Conservation (phyloP, 2,888 invertebrate genomes). For the Agonopterix arenella region DNA sequence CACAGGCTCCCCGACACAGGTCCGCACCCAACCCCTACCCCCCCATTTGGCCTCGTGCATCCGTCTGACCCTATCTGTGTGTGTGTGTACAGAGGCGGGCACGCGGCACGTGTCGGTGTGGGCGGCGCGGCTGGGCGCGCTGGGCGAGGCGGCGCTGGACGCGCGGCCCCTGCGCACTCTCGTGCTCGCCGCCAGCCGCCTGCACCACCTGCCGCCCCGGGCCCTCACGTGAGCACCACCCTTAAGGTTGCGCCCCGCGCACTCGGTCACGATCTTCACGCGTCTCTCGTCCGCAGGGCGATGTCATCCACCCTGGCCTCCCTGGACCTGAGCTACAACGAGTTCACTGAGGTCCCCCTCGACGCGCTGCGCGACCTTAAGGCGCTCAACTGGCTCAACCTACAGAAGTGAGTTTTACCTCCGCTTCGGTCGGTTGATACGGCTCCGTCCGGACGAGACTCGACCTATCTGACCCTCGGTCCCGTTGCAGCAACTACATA, state of each 20-base stretch:
- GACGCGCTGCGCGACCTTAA: slow-evolving; percentile 79
- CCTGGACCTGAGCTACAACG: slow-evolving; percentile 85
- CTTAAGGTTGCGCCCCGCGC: no score
- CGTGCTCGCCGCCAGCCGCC: slow-evolving; percentile 85
- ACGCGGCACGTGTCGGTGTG: no score
- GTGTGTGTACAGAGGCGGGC: no score
- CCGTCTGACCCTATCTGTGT: no score
- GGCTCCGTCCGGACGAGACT: neutral
- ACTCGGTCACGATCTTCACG: neutral
- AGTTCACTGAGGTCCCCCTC: slow-evolving; percentile 82
- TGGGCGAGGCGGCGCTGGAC: slow-evolving; percentile 85
- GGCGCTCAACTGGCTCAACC: slow-evolving; percentile 84
- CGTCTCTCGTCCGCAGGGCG: slow-evolving; percentile 71
- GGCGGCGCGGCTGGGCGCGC: slow-evolving; percentile 12
- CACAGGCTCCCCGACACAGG: slow-evolving; percentile 48
- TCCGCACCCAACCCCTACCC: slow-evolving; percentile 7
- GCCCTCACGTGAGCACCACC: slow-evolving; percentile 57
- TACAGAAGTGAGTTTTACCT: slow-evolving; percentile 80
- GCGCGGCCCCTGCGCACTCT: slow-evolving; percentile 84
- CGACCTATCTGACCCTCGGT: neutral
- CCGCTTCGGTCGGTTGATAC: neutral
- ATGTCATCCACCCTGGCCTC: slow-evolving; percentile 86
- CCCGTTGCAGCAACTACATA: slow-evolving; percentile 82
- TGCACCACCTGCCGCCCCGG: slow-evolving; percentile 82
- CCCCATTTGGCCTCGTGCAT: no score